These are phyloP conservation scores for Luscinia megarhynchos DNA, from an alignment of 2,797 vertebrate species.

Conservation along the genomic window DNA sequence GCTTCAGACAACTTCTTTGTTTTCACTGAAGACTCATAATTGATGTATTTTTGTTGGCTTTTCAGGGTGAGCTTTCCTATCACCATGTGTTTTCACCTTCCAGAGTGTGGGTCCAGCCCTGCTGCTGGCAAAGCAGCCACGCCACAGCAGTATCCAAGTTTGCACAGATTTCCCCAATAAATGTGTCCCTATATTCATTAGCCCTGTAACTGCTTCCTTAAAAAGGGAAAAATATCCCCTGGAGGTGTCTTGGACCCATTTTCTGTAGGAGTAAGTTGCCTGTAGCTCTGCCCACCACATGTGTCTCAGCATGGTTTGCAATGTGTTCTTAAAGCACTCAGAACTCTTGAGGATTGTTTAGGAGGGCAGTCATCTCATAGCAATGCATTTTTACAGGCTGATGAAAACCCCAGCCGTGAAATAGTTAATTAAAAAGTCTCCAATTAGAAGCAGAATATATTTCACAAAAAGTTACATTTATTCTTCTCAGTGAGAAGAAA, in stretches of 20 bases:
- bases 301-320: neutral
- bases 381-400: neutral
- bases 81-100: neutral
- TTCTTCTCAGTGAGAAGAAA: neutral
- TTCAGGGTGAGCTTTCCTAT: too few relatives aligned
- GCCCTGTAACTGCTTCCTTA: neutral
- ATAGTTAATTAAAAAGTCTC: constrained; percentile 44
- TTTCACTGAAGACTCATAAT: neutral
- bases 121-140: neutral
- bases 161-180: neutral
- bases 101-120: neutral
- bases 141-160: neutral
- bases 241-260: neutral
- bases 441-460: constrained; percentile 29
- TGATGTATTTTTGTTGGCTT: neutral
- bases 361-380: neutral
- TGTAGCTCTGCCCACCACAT: neutral
- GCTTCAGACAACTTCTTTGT: neutral
- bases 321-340: neutral
- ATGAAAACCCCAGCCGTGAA: neutral
- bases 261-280: neutral
- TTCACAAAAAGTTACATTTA: constrained; percentile 37
- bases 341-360: neutral
- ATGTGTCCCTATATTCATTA: neutral
- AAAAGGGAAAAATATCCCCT: neutral